Evolutionary conservation across 2,888 invertebrate species (phyloP), one percentile per base, ranked within the genome.

Genomic region (Sisyra nigra): DNA sequence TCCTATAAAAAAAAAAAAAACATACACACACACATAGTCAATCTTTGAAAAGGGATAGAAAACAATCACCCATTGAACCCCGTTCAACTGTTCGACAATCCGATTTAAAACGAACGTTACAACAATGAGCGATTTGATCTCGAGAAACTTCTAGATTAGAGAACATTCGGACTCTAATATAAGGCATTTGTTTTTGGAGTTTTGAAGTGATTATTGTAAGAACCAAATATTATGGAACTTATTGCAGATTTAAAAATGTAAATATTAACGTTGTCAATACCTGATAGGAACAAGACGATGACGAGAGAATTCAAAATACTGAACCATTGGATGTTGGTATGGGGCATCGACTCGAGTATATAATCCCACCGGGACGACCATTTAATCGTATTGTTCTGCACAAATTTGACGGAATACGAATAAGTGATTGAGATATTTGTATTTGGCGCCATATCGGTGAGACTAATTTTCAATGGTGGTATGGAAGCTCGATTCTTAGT

Each of bases 361-460:
- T 98, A 98, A 64, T 98, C 98, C 98, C 98, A 98, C 55, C 98
- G 74, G 0, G 94, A 96, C 0, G 94, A 94, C 98, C 97, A 98
- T 65, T 93, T 94, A 10, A 93, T 81, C 0, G 75, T 74, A 60
- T 88, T 79, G 55, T 88, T 82, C 56, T 72, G 71, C 54, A 74
- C 67, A 62, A 89, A 97, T 17, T 66, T 74, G 0, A 97, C 80
- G 5, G 82, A 77, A 65, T 96, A 98, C 0, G 92, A 78, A 65
- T 96, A 98, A 1, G 72, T 72, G 31, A 97, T 74, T 33, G 69
- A 63, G 44, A 86, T 64, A 42, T 56, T 60, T 50, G 58, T 67
- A 51, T 53, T 74, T 59, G 48, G 58, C 53, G 47, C 62, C 53
- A 58, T 67, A 52, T 34, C 61, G n/a, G 63, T 71, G 38, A 67